Percentiles rank a stretch among this genome's conserved stretches.
Evolutionary conservation across 2,888 invertebrate species (phyloP).

Genomic region (Ganaspis brasiliensis): DNA sequence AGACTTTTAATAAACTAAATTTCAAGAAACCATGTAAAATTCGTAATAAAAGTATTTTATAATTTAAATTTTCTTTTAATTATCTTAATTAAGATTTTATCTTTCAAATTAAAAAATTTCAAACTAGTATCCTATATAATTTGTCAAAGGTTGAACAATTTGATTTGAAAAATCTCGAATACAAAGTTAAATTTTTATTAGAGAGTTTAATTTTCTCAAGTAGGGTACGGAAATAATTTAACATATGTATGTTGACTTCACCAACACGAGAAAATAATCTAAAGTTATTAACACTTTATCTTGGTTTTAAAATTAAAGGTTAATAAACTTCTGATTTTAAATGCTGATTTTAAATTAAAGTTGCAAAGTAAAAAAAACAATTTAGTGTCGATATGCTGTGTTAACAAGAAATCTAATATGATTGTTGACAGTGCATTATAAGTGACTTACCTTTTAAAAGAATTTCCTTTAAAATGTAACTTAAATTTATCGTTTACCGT

Average conservation of each 20-base stretch:
- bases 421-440: slow-evolving; percentile 7
- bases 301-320: not conserved
- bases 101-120: too few relatives aligned
- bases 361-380: slow-evolving; percentile 3
- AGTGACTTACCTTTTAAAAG: slow-evolving; percentile 12
- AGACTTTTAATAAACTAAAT: too few relatives aligned
- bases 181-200: not conserved
- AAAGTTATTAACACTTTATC: not conserved
- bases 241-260: not conserved
- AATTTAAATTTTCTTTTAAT: too few relatives aligned
- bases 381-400: slow-evolving; percentile 3
- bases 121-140: too few relatives aligned
- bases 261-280: not conserved
- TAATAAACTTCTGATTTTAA: not conserved
- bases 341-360: not conserved
- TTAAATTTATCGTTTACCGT: not conserved
- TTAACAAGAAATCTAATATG: slow-evolving; percentile 6
- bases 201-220: not conserved
- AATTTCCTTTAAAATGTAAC: not conserved
- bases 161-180: too few relatives aligned
- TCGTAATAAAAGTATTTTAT: too few relatives aligned
- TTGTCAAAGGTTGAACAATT: too few relatives aligned
- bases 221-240: not conserved
- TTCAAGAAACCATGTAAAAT: too few relatives aligned
- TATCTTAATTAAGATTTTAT: too few relatives aligned